Base-by-base conservation (phyloP, 2,797 vertebrate species). In the Scolopax rusticola region DNA sequence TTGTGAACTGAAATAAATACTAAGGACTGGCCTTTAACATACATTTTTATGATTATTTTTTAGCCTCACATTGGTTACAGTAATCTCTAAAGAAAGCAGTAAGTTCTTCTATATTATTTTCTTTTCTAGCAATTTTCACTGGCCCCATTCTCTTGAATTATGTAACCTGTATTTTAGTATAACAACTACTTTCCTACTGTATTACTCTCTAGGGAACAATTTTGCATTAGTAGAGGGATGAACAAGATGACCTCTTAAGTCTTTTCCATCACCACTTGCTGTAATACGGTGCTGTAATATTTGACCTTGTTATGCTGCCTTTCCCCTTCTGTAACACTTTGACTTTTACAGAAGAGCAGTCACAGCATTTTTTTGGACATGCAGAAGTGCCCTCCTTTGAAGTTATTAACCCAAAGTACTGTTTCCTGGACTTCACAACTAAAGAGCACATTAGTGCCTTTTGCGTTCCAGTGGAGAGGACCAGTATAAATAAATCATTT, bases 221-320 rank as follows among this genome's bases (percentile, higher is more conserved):
- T 85, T 91, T 73, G 65, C 92, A 78, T 94, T 92, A 89, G 81
- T 86, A 89, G n/a, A 74, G 81, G 76, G 14, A 89, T 93, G 93
- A 95, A 89, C 67, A 84, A 93, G 95, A 90, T 88, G 94, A 94
- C 92, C 70, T 90, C 68, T 94, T 47, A 89, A 95, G 89, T 91
- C 84, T 86, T 93, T 93, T 93, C 95, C 83, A 33, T 96, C 95
- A 79, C 92, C 94, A 67, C 90, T 79, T 92, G 64, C 32, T 9
- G 54, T 97, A 97, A 96, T 96, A 96, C 6, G 12, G 92, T 95
- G 67, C 80, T 47, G 20, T 79, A 93, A 71, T 89, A 70, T 92
- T 93, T 94, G 94, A 96, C 95, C 95, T 94, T 92, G 90, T 60
- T 84, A 93, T 5, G 0, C 83, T 59, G 74, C 36, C 80, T 80